A percentile compares a stretch with the other conserved stretches of the same genome.
Conservation (phyloP, 1,140 invertebrate species). For the Drosophila biarmipes region DNA sequence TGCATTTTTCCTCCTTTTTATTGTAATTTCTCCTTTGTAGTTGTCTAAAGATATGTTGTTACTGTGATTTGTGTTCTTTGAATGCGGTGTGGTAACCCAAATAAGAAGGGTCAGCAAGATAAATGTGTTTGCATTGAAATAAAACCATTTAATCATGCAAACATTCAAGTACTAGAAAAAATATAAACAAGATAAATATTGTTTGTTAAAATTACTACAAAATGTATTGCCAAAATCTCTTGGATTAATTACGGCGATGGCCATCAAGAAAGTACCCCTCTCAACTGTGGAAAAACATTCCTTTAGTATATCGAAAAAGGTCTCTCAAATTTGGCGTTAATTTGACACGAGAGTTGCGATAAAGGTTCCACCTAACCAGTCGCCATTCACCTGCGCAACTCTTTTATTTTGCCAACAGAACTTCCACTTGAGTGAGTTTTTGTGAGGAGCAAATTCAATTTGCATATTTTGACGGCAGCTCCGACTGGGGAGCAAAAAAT, state of each 20-base stretch:
- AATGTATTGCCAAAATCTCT: not conserved
- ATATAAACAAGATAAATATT: no score
- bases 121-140: not conserved
- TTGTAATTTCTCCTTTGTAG: conserved; percentile 33
- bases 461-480: conserved; percentile 66
- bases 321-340: conserved; percentile 1
- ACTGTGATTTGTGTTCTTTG: conserved; percentile 36
- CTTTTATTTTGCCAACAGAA: conserved; percentile 29
- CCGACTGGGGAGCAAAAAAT: conserved; percentile 22
- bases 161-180: not conserved
- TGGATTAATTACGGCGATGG: not conserved
- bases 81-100: not conserved
- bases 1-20: conserved; percentile 27
- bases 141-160: not conserved
- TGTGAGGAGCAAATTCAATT: conserved; percentile 63
- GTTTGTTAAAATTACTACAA: no score
- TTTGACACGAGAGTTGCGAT: conserved; percentile 21
- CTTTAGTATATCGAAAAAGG: not conserved
- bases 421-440: conserved; percentile 64
- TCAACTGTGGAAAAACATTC: no score
- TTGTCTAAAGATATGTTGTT: conserved; percentile 23
- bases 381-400: conserved; percentile 50
- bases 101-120: not conserved
- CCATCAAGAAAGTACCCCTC: not conserved
- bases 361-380: not conserved